Evolutionary conservation across 37 sponge, comb jelly and placozoan species (phyloP), one percentile per base, ranked within the genome.

Genomic region (Ephydatia muelleri): DNA sequence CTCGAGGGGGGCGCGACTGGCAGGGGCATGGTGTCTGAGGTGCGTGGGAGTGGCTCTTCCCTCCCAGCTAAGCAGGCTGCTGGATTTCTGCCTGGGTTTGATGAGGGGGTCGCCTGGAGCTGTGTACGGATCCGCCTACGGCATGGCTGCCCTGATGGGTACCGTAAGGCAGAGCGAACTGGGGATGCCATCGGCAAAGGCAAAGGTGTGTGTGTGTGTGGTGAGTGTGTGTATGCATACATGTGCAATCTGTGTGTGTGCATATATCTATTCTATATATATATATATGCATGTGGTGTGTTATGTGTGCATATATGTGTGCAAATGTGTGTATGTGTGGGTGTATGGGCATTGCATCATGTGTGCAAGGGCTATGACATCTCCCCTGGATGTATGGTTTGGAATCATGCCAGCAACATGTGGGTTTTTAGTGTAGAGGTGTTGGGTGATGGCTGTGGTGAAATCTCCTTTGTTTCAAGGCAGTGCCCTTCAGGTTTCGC

Each of bases 1-100:
- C 48, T 85, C 81, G 43, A 32, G 65, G 29, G 95, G 90, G 23
- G 87, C 88, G 48, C 70, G 82, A 21, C 89, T 95, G 25, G 91
- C 96, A 0, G 97, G 91, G 28, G 95, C 96, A 19, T 95, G 97
- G 97, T 93, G 96, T 33, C 57, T 96, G 78, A 89, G 85, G 36
- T 99, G 93, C 37, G 67, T 94, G 8, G 95, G 94, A 0, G 49
- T 81, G 19, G 91, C 99, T 49, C 89, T 93, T 16, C 99, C 97
- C 37, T 92, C 99, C 13, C 97, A 97, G 74, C 86, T 97, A 39
- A 86, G 91, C 67, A 28, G 49, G 19, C 86, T 99, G 29, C 67
- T 96, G 47, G 92, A 87, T 57, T 82, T 76, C 78, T 93, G 84
- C 82, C 49, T 97, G 48, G 32, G 28, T 14, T 68, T 84, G 83